Conservation (phyloP, 2,888 invertebrate species). For the Dynastes hyllus region DNA sequence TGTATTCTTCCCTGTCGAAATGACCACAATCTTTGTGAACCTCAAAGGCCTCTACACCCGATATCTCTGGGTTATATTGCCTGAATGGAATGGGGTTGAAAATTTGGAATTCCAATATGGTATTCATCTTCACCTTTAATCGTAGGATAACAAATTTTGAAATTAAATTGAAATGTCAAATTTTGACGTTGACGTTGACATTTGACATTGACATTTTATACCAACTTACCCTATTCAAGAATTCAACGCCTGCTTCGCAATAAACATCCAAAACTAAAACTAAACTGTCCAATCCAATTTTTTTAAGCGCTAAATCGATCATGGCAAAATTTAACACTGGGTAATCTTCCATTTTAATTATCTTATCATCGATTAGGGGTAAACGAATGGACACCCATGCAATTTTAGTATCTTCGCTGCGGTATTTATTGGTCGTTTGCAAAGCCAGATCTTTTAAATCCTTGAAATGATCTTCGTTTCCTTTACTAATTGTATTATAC, state of each 20-base stretch:
- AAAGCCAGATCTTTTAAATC: constrained; percentile 78
- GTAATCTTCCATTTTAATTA: constrained; percentile 66
- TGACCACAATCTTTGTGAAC: constrained; percentile 85
- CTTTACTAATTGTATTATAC: constrained; percentile 78
- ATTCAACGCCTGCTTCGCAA: constrained; percentile 85
- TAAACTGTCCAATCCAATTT: constrained; percentile 83
- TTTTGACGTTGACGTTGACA: constrained; percentile 6
- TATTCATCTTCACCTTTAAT: constrained; percentile 92
- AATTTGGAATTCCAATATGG: constrained; percentile 90
- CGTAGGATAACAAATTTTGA: neutral
- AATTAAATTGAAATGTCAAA: constrained; percentile 19
- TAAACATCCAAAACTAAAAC: constrained; percentile 80
- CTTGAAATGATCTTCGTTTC: constrained; percentile 68
- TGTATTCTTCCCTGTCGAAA: constrained; percentile 83
- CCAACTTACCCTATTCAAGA: constrained; percentile 85
- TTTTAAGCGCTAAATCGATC: constrained; percentile 80
- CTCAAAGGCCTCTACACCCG: constrained; percentile 72
- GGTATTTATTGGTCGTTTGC: constrained; percentile 78
- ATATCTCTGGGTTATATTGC: constrained; percentile 85
- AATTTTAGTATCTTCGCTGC: constrained; percentile 79
- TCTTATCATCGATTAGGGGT: constrained; percentile 65
- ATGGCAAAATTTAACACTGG: constrained; percentile 74
- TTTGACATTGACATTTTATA: neutral
- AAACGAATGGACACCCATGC: constrained; percentile 81
- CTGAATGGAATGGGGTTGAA: constrained; percentile 94